Base-by-base conservation (phyloP, 2,888 invertebrate genomes). In the Dryobotodes eremita region DNA sequence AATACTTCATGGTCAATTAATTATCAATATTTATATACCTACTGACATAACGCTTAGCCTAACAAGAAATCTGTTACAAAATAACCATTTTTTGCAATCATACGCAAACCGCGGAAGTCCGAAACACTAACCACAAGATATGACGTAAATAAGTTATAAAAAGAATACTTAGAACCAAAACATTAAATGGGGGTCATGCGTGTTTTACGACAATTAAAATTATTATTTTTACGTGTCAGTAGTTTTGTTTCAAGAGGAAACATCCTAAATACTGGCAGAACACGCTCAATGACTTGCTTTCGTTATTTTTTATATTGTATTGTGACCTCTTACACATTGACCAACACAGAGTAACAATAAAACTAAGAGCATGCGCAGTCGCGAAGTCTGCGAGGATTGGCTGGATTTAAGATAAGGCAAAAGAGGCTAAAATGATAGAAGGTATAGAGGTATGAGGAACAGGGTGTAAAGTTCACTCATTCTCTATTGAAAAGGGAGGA, bases 211-310 rank as follows among this genome's bases (percentile, higher is more conserved):
- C 81, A 83, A 78, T 87, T 76, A 84, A 64, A 73, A n/a, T 62
- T 6, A 71, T 69, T 69, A 70, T 76, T 79, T 26, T 70, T 59
- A 79, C 66, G 75, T 76, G 79, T 85, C 73, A 77, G 75, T 75
- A 70, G 68, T 50, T 87, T 66, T 79, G 64, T 85, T 86, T 83
- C 79, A 75, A 46, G 79, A 80, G 80, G 80, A 79, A 87, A 70
- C 57, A 48, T 77, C 74, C 65, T 75, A 80, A 80, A 87, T 79
- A 53, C 62, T 62, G 71, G 53, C 62, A 71, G 61, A 83, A 73
- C 88, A 83, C 88, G 86, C 77, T 50, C 74, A 65, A 75, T 80
- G 71, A 78, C 66, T 59, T 59, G 68, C 79, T 53, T 61, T 23
- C 62, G 36, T 57, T 66, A 48, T 42, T 66, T 46, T 6, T 57